A percentile compares a stretch with the other conserved stretches of the same genome.
Evolutionary conservation across 2,113 vertebrate genomes (phyloP).

Genomic region (Chelonoidis abingdonii): DNA sequence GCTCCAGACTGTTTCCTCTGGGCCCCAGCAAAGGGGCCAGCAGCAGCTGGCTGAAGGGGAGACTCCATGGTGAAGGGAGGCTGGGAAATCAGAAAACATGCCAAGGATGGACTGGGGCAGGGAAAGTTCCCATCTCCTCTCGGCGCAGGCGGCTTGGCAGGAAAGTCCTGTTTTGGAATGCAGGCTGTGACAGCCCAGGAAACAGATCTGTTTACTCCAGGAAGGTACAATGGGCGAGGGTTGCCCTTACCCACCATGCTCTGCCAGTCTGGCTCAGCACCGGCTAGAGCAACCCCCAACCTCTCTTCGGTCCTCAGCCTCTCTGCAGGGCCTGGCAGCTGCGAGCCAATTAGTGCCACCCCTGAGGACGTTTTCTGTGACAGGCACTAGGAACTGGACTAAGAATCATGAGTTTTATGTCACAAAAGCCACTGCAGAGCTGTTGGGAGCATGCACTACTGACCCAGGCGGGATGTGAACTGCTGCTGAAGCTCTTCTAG

Average conservation of each 20-base stretch:
- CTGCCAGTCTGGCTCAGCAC: not conserved
- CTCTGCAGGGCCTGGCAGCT: fast-evolving
- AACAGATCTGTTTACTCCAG: fast-evolving
- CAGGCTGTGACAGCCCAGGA: fast-evolving
- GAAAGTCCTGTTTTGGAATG: not conserved
- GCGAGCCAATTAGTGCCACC: fast-evolving
- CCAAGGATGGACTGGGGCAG: not conserved
- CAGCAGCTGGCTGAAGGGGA: fast-evolving
- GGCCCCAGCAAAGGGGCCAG: not conserved
- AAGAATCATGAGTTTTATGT: not conserved
- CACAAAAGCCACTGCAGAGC: not conserved
- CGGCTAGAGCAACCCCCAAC: not conserved
- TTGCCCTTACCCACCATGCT: not conserved
- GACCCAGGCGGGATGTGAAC: not conserved
- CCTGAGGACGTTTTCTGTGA: not conserved
- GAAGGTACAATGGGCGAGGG: not conserved
- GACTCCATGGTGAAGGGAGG: not conserved
- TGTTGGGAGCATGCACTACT: not conserved
- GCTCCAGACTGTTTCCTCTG: not conserved
- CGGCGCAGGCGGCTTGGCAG: not conserved
- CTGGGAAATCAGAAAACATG: not conserved
- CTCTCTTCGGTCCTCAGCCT: not conserved
- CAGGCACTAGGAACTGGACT: not conserved
- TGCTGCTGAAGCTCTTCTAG: not conserved
- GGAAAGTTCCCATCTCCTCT: not conserved